A percentile compares a stretch with the other conserved stretches of the same genome.
phyloP scores from a whole-genome alignment of 1,140 invertebrate species.

The Drosophila paulistorum region DNA sequence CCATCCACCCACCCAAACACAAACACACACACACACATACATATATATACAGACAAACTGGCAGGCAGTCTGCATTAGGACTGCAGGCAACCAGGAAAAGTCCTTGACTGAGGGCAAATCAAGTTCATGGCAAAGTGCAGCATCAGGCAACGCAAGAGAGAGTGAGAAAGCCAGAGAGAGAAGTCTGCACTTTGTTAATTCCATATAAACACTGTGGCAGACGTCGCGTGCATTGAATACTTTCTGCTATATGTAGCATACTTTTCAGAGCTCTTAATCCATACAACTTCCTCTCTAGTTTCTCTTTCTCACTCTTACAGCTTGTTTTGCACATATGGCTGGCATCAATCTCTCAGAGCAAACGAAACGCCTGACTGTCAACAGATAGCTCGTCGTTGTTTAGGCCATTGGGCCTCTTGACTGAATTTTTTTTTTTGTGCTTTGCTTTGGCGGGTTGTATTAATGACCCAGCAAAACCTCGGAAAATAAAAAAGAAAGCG shows the following conservation, averaged over 20 bases:
- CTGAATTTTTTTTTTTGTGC: slow-evolving; percentile 39
- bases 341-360: slow-evolving; percentile 38
- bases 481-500: background rate
- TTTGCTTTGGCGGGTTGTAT: background rate
- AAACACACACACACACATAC: background rate
- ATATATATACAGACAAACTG: background rate
- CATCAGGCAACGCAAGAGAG: background rate
- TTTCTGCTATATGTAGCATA: slow-evolving; percentile 22
- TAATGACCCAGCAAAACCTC: slow-evolving; percentile 47
- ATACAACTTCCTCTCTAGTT: background rate
- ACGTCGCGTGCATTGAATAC: background rate
- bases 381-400: slow-evolving; percentile 17
- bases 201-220: slow-evolving; percentile 54
- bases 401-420: slow-evolving; percentile 20
- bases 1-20: background rate
- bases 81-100: slow-evolving; percentile 48
- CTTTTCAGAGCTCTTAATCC: slow-evolving; percentile 16
- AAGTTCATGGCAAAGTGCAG: slow-evolving; percentile 69
- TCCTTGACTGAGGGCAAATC: slow-evolving; percentile 82
- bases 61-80: slow-evolving; percentile 14
- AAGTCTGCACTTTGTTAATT: slow-evolving; percentile 50
- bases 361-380: slow-evolving; percentile 34
- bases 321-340: slow-evolving; percentile 33
- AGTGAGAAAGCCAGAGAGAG: background rate
- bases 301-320: background rate